These are phyloP conservation scores for Mesocentrotus franciscanus DNA, from an alignment of 53 echinoderm and acorn worm genomes.

Conservation along the genomic window DNA sequence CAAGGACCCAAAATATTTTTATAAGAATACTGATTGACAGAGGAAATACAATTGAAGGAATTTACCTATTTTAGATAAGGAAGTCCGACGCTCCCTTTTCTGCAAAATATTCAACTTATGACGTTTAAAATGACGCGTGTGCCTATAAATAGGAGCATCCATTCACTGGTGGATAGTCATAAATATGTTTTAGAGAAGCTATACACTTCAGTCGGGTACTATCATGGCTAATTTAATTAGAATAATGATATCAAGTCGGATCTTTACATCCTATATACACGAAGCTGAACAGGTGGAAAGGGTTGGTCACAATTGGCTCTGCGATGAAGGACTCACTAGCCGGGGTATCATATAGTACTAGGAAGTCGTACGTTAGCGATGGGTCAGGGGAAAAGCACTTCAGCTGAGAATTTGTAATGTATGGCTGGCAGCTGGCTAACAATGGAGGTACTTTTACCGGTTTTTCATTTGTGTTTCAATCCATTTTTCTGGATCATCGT, in stretches of 20 bases:
- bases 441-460: no score
- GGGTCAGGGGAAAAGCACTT: no score
- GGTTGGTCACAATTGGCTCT: background rate
- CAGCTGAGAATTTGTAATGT: no score
- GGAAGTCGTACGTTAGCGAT: background rate
- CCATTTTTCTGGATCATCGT: no score
- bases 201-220: background rate
- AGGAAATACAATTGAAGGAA: no score
- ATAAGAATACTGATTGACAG: no score
- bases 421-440: no score
- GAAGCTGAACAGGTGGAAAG: background rate
- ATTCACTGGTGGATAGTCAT: background rate
- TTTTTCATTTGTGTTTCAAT: no score
- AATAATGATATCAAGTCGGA: constrained; percentile 12
- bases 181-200: background rate
- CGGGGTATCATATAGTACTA: background rate
- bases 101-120: background rate
- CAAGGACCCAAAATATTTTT: no score
- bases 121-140: background rate
- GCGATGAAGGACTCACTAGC: background rate
- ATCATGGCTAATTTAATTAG: background rate
- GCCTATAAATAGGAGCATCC: background rate
- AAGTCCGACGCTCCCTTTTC: background rate
- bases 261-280: background rate
- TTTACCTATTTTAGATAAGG: no score